These are phyloP conservation scores for Xanthorhoe designata DNA, from an alignment of 2,888 invertebrate species.

Conservation along the genomic window DNA sequence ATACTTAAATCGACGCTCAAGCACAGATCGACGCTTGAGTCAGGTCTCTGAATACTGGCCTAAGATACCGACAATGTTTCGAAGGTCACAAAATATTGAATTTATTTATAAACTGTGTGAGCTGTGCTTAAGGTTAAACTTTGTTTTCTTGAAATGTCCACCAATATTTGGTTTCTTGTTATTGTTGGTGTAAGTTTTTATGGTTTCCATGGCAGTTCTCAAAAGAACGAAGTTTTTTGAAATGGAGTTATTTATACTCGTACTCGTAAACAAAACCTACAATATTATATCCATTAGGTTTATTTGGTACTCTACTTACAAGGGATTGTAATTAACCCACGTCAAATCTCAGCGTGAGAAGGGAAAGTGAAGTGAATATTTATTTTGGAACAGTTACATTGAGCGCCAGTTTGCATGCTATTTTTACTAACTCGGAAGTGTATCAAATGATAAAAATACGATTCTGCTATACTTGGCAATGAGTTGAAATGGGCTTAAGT, in stretches of 20 bases:
- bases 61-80: too few relatives aligned
- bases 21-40: too few relatives aligned
- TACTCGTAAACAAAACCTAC: conserved; percentile 4
- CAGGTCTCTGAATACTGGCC: too few relatives aligned
- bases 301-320: conserved; percentile 53
- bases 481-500: neutral
- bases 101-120: too few relatives aligned
- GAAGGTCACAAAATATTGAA: too few relatives aligned
- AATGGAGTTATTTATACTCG: conserved; percentile 18
- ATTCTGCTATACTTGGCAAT: neutral
- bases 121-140: too few relatives aligned
- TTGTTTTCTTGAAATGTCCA: neutral
- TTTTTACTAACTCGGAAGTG: conserved; percentile 1
- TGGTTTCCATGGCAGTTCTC: neutral
- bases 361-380: conserved; percentile 45
- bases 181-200: conserved; percentile 1
- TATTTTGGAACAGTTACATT: conserved; percentile 32
- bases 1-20: too few relatives aligned
- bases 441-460: neutral
- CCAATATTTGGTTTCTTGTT: neutral
- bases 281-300: conserved; percentile 45
- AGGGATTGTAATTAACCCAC: conserved; percentile 56
- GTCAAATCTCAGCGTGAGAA: conserved; percentile 51
- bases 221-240: neutral
- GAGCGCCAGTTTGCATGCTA: conserved; percentile 5